A percentile compares a stretch with the other conserved stretches of the same genome.
Evolutionary conservation across 2,113 vertebrate genomes (phyloP).

Genomic region (Suricata suricatta): DNA sequence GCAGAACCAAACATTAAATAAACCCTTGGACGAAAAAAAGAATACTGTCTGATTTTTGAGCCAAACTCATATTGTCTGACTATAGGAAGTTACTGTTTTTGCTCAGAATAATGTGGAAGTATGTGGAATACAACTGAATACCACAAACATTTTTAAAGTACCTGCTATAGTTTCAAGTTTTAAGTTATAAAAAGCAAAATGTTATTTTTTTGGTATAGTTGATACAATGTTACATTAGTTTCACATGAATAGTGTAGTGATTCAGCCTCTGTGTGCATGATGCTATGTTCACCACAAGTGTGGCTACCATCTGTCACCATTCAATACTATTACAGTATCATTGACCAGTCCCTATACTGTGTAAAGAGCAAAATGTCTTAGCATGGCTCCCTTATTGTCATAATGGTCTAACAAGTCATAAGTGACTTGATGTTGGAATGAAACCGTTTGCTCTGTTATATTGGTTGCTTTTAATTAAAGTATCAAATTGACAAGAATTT

Average conservation of each 20-base stretch:
- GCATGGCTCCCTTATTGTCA: not conserved
- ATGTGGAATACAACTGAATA: not conserved
- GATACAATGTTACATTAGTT: not conserved
- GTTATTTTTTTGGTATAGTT: not conserved
- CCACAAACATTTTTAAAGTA: not conserved
- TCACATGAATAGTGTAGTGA: not conserved
- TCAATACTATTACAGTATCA: not conserved
- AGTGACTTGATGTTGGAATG: constrained; percentile 23
- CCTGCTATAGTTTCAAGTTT: not conserved
- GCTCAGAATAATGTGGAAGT: constrained; percentile 42
- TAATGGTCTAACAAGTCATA: constrained; percentile 9
- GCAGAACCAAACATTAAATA: constrained; percentile 27
- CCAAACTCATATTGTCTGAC: not conserved
- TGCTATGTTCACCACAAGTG: not conserved
- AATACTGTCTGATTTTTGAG: not conserved
- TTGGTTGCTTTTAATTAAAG: constrained; percentile 47
- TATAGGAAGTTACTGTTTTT: constrained; percentile 29
- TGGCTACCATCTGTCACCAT: not conserved
- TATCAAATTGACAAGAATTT: not conserved
- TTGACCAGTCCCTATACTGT: not conserved
- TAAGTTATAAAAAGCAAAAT: not conserved
- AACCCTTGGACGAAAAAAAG: not conserved
- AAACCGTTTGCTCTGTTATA: not conserved
- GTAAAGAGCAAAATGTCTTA: not conserved
- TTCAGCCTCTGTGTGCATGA: not conserved